Percentiles rank a stretch among this genome's conserved stretches.
Conservation (phyloP, 53 echinoderm and acorn worm species). For the Crossaster papposus region DNA sequence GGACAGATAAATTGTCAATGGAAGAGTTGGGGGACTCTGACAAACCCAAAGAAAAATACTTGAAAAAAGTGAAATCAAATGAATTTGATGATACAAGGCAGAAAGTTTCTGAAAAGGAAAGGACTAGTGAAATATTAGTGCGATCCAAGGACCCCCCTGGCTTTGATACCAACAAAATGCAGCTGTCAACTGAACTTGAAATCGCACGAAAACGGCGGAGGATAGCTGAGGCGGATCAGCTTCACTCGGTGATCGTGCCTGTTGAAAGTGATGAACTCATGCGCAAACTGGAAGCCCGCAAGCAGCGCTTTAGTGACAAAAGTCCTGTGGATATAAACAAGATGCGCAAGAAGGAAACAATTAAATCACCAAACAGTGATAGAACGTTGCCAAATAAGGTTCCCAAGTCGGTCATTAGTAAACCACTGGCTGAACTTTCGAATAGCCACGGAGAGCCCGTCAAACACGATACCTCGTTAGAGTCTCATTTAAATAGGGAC, state of each 20-base stretch:
- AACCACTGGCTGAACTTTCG: slow-evolving; percentile 49
- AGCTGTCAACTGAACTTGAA: slow-evolving; percentile 57
- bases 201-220: slow-evolving; percentile 69
- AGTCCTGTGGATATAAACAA: slow-evolving; percentile 85
- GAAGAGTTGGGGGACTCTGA: slow-evolving; percentile 48
- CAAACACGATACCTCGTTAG: slow-evolving; percentile 69
- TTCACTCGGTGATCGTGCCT: slow-evolving; percentile 63
- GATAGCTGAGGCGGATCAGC: slow-evolving; percentile 65
- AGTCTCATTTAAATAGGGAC: slow-evolving; percentile 64
- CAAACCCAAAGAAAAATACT: slow-evolving; percentile 76
- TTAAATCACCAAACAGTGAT: slow-evolving; percentile 66
- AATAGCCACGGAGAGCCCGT: slow-evolving; percentile 59
- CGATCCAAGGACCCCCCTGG: slow-evolving; percentile 53
- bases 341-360: slow-evolving; percentile 72
- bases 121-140: slow-evolving; percentile 74
- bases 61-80: slow-evolving; percentile 55
- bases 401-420: slow-evolving; percentile 74
- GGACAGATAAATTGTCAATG: slow-evolving; percentile 50
- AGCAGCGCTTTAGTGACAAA: slow-evolving; percentile 87
- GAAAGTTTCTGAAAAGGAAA: slow-evolving; percentile 65
- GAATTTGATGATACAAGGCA: slow-evolving; percentile 64
- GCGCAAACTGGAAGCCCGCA: slow-evolving; percentile 83
- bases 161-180: slow-evolving; percentile 67
- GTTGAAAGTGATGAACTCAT: slow-evolving; percentile 68
- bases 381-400: slow-evolving; percentile 67